Percentiles rank a stretch among this genome's conserved stretches.
These are phyloP conservation scores for Macrotrachela quadricornifera DNA, from an alignment of 1,140 invertebrate genomes.

Conservation along the genomic window DNA sequence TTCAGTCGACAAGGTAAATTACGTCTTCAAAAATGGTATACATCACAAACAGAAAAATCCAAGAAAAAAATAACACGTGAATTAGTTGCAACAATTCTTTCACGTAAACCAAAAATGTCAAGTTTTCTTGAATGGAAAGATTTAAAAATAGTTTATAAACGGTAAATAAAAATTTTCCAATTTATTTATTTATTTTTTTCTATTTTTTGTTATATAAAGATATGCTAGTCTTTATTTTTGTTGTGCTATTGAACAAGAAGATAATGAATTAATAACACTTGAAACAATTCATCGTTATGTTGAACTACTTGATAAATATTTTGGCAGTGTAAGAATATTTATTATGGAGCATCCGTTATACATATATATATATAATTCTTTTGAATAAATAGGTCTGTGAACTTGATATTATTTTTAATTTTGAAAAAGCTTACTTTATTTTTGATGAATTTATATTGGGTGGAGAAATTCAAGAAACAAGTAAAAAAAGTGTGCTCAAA, in stretches of 20 bases:
- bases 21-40: conserved; percentile 92
- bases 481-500: conserved; percentile 95
- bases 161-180: conserved; percentile 36
- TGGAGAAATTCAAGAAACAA: conserved; percentile 94
- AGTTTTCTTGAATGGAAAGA: conserved; percentile 98
- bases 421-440: conserved; percentile 99
- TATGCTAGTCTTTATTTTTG: conserved; percentile 99
- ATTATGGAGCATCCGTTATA: neutral
- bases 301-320: conserved; percentile 94
- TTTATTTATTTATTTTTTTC: neutral
- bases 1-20: conserved; percentile 98
- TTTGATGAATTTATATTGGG: conserved; percentile 86
- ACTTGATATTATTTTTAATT: conserved; percentile 98
- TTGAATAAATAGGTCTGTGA: conserved; percentile 65
- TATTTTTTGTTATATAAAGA: conserved; percentile 34
- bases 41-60: conserved; percentile 36
- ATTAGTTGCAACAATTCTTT: conserved; percentile 81
- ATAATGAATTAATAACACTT: conserved; percentile 84
- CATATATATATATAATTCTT: conserved; percentile 10
- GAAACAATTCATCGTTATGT: conserved; percentile 98
- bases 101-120: conserved; percentile 98
- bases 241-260: conserved; percentile 88
- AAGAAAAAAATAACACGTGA: conserved; percentile 98
- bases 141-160: conserved; percentile 95
- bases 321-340: conserved; percentile 70